Conservation (phyloP, 1,140 invertebrate species). For the Bombus picipes region DNA sequence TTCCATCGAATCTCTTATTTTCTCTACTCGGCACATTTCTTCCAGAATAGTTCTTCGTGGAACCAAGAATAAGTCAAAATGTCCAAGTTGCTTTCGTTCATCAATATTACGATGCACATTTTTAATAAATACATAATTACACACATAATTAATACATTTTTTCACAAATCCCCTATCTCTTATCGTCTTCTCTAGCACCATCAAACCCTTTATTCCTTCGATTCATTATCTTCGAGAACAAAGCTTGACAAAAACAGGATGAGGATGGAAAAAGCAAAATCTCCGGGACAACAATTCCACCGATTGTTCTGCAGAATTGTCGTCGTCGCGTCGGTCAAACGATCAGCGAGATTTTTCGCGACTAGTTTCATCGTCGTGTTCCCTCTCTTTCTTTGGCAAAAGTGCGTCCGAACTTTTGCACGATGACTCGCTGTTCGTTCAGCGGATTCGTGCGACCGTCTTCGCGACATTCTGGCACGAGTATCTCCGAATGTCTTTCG, state of each 20-base stretch:
- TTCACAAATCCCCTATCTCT: neutral
- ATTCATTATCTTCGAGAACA: neutral
- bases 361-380: slow-evolving; percentile 14
- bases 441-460: slow-evolving; percentile 21
- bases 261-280: neutral
- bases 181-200: neutral
- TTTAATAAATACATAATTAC: too few relatives aligned
- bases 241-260: neutral
- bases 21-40: too few relatives aligned
- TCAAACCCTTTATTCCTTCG: neutral
- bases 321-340: neutral
- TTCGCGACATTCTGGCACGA: slow-evolving; percentile 50
- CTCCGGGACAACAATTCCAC: neutral
- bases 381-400: neutral
- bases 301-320: neutral
- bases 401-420: slow-evolving; percentile 40
- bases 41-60: neutral
- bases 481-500: slow-evolving; percentile 71
- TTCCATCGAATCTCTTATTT: too few relatives aligned
- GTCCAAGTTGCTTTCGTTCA: neutral
- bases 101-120: neutral
- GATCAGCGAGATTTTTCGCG: slow-evolving; percentile 3
- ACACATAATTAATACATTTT: neutral
- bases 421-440: slow-evolving; percentile 42
- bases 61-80: neutral